A percentile compares a stretch with the other conserved stretches of the same genome.
Evolutionary conservation across 1,140 invertebrate species (phyloP).

Genomic region (Cotesia typhae): DNA sequence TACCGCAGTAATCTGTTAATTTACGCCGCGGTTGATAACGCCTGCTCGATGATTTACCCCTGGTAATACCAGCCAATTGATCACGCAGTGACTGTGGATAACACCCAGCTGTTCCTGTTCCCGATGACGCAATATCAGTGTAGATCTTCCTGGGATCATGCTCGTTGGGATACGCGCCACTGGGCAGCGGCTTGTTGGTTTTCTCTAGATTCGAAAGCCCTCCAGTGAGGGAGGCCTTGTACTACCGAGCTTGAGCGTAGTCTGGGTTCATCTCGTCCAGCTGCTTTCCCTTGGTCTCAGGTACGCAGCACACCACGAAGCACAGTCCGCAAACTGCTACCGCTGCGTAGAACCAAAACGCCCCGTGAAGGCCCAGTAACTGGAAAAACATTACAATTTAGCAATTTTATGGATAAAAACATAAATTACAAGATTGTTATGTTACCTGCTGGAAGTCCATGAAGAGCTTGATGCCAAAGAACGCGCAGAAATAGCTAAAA

Average conservation of each 20-base stretch:
- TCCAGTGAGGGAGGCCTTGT: constrained; percentile 65
- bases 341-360: constrained; percentile 89
- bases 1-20: constrained; percentile 55
- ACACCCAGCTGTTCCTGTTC: not conserved
- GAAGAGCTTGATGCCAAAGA: constrained; percentile 89
- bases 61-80: constrained; percentile 8
- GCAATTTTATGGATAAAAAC: not conserved
- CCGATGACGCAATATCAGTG: constrained; percentile 4
- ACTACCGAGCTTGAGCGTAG: constrained; percentile 69
- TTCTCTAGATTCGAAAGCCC: constrained; percentile 63
- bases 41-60: not conserved
- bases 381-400: constrained; percentile 37
- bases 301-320: constrained; percentile 85
- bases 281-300: constrained; percentile 88
- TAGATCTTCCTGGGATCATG: constrained; percentile 57
- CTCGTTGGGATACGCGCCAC: constrained; percentile 59
- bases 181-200: constrained; percentile 58
- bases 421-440: not conserved
- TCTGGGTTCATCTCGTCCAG: constrained; percentile 87
- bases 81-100: not conserved
- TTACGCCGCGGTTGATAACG: constrained; percentile 36
- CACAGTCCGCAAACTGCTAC: constrained; percentile 83
- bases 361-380: constrained; percentile 78
- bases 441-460: constrained; percentile 76
- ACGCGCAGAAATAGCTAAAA: constrained; percentile 88